Base-by-base conservation (phyloP, 2,113 vertebrate species). In the Gracilinanus agilis region DNA sequence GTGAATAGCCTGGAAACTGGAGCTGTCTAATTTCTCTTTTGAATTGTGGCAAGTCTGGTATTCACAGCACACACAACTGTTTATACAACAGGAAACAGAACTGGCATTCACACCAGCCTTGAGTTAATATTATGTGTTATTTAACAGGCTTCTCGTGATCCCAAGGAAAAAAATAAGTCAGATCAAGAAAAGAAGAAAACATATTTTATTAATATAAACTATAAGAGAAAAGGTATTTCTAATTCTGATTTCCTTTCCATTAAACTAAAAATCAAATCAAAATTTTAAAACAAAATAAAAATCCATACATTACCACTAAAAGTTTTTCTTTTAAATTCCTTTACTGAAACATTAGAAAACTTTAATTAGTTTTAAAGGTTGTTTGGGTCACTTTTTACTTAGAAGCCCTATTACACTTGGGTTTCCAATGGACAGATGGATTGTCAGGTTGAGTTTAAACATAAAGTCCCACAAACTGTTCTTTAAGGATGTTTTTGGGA, bases 1-100 rank as follows among this genome's bases (percentile, higher is more conserved):
- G 93, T 67, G 19, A 96, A 95, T 91, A 91, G 92, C 6, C 93
- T 53, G 53, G 92, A 97, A 97, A 75, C 44, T 55, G 16, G n/a
- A 83, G 67, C 7, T 6, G 16, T 40, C 67, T 83, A 83, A 83
- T 83, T 83, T 83, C 67, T 83, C 67, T 16, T 83, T 83, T 83
- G 67, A 40, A 83, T 40, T 83, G 67, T 40, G 67, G 0, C n/a
- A 90, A 94, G 91, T 61, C 89, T 54, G 61, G 75, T 94, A 94
- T 88, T 94, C 83, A 58, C 40, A n/a, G n/a, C 53, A 90, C 55
- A 67, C 12, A 90, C 40, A 94, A 75, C 67, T 83, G 67, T 83
- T 83, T 40, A 83, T 83, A 83, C 67, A 83, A 83, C 67, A 83
- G 67, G 34, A 83, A 83, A 83, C 67, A 83, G 67, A 83, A 83